Evolutionary conservation across 2,113 vertebrate genomes (phyloP).

Genomic region (Bufo bufo): DNA sequence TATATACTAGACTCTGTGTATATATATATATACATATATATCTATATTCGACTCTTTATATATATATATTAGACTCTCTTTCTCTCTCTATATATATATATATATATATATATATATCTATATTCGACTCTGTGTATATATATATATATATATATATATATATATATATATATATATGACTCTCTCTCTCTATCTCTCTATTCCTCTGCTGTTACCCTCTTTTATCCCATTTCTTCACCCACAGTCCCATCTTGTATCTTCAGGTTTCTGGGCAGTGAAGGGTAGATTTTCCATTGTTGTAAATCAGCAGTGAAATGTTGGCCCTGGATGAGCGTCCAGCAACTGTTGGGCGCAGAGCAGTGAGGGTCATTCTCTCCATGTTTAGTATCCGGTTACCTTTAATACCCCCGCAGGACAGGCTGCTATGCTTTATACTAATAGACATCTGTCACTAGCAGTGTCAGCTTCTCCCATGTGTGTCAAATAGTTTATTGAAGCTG

Average conservation of each 20-base stretch:
- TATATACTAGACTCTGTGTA: not conserved
- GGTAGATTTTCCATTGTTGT: slow-evolving; percentile 51
- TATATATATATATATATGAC: not conserved
- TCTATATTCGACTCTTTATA: not conserved
- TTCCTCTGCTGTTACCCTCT: not conserved
- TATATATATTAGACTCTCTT: not conserved
- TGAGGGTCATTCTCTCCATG: slow-evolving; percentile 59
- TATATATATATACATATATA: not conserved
- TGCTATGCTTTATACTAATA: slow-evolving; percentile 62
- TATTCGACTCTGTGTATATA: not conserved
- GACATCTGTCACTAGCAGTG: slow-evolving; percentile 66
- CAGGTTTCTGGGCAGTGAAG: slow-evolving; percentile 36
- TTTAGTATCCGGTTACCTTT: slow-evolving; percentile 65
- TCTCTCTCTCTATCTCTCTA: not conserved
- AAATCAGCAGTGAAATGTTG: slow-evolving; percentile 52
- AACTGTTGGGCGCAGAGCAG: slow-evolving; percentile 58
- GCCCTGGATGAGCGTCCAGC: slow-evolving; percentile 56
- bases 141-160: not conserved
- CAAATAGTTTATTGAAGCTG: slow-evolving; percentile 54
- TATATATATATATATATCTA: not conserved
- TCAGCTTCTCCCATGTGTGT: slow-evolving; percentile 66
- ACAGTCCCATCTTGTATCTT: not conserved
- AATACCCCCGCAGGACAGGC: slow-evolving; percentile 59
- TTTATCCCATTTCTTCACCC: not conserved
- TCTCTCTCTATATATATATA: not conserved